Evolutionary conservation across 2,797 vertebrate genomes (phyloP), one percentile per base, ranked within the genome.

Genomic region (Melanotaenia boesemani): DNA sequence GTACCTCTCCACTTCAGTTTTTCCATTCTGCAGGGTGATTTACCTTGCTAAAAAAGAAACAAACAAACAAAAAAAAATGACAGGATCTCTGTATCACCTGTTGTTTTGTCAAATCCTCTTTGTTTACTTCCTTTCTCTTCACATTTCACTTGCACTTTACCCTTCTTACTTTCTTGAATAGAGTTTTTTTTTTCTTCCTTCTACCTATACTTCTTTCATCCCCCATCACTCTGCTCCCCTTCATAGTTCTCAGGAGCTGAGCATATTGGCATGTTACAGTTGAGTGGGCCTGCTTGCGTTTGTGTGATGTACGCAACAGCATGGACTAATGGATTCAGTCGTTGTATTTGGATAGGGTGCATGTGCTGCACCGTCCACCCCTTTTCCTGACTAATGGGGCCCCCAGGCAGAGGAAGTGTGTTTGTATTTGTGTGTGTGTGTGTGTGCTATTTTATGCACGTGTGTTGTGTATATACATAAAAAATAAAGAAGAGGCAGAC

Each of bases 211-310:
- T 61, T 66, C 48, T 68, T 36, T 36, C 67, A 57, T 55, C 70
- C 77, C 78, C 61, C 74, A 71, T 70, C 28, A 59, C 62, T 72
- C 56, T 61, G 64, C 58, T 77, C 83, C 70, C 76, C 76, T 80
- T 67, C 82, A 77, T 77, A 66, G 83, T 88, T 77, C 77, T 84
- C 48, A 82, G 75, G 77, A 88, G 82, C 84, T 80, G 93, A 95
- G 89, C 95, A 95, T 95, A 96, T 95, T 95, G 94, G 88, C 88
- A 84, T 90, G 95, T 95, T 94, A 91, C 95, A 93, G 93, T 93
- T 91, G 94, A 95, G 90, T 93, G 93, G 89, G 82, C 92, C 84
- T 91, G 91, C 82, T 91, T 72, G 85, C 84, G 58, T 94, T 89
- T 90, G 92, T 92, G 87, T 90, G 92, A 84, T 77, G 91, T 93